These are phyloP conservation scores for Pentamera pediparva DNA, from an alignment of 53 echinoderm and acorn worm species.

Conservation along the genomic window DNA sequence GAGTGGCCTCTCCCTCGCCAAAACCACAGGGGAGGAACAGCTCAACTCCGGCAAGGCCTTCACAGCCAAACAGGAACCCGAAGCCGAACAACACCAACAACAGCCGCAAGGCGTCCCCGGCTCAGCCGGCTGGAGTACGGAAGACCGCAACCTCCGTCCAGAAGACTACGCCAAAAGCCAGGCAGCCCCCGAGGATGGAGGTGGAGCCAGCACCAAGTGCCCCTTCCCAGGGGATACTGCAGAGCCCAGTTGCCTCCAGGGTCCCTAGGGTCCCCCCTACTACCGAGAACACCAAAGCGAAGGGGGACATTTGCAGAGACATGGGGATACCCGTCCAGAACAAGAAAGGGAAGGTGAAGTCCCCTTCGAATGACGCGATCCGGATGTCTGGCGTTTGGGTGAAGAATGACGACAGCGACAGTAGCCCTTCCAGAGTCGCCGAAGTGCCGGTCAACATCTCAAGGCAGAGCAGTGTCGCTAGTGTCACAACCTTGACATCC, in stretches of 20 bases:
- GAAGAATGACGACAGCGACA: constrained; percentile 62
- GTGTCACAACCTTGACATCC: constrained; percentile 1
- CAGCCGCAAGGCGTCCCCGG: neutral
- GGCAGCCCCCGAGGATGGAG: neutral
- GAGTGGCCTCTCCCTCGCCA: constrained; percentile 16
- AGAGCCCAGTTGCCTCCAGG: neutral
- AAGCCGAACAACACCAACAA: constrained; percentile 20
- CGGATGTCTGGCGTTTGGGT: constrained; percentile 66
- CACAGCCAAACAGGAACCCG: neutral
- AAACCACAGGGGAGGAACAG: constrained; percentile 8
- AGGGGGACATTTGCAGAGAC: constrained; percentile 69
- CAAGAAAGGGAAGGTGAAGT: constrained; percentile 84
- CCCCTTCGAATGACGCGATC: constrained; percentile 61
- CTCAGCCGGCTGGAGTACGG: neutral
- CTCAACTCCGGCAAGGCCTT: constrained; percentile 9
- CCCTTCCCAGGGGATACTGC: neutral
- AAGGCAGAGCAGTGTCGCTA: constrained; percentile 20
- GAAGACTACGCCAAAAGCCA: neutral
- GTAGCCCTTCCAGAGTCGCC: neutral
- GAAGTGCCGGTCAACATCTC: neutral
- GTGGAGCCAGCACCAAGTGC: neutral
- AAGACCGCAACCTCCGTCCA: neutral
- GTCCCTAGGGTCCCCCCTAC: too few relatives aligned
- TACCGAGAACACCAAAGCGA: neutral
- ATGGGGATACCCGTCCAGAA: constrained; percentile 85